These are phyloP conservation scores for Eumeta japonica DNA, from an alignment of 1,140 invertebrate genomes.

Conservation along the genomic window DNA sequence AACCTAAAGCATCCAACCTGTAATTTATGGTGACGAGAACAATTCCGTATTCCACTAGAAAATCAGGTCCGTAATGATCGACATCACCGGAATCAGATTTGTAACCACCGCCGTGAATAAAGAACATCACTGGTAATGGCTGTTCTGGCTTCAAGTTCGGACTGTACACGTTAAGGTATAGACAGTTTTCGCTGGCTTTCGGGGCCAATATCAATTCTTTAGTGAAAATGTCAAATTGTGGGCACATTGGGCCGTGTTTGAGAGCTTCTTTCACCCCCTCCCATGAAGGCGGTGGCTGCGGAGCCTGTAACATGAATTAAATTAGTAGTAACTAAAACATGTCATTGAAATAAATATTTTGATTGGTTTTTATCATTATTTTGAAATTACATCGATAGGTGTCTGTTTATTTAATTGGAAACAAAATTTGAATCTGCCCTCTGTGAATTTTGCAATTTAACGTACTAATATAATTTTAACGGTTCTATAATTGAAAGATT, in stretches of 20 bases:
- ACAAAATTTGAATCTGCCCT: too few species aligned
- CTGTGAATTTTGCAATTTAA: too few species aligned
- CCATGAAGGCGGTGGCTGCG: conserved; percentile 36
- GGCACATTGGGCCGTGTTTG: conserved; percentile 30
- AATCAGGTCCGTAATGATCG: conserved; percentile 59
- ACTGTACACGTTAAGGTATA: conserved; percentile 63
- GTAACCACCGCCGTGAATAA: conserved; percentile 70
- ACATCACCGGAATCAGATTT: conserved; percentile 55
- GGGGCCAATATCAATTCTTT: conserved; percentile 5
- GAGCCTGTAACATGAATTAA: conserved; percentile 14
- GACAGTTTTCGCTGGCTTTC: conserved; percentile 54
- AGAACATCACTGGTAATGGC: conserved; percentile 48
- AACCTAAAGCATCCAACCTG: conserved; percentile 37
- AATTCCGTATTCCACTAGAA: conserved; percentile 60
- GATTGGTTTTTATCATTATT: too few species aligned
- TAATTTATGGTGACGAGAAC: conserved; percentile 68
- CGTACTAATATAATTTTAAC: too few species aligned
- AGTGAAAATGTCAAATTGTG: conserved; percentile 26
- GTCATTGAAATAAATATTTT: too few species aligned
- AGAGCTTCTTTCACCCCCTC: conserved; percentile 43
- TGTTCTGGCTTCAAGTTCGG: conserved; percentile 27
- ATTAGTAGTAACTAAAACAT: too few species aligned
- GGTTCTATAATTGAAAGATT: too few species aligned
- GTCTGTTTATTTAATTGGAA: too few species aligned
- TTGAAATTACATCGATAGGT: too few species aligned